Percentiles rank a stretch among this genome's conserved stretches.
These are phyloP conservation scores for Drosophila monieri DNA, from an alignment of 2,888 invertebrate genomes.

Conservation along the genomic window DNA sequence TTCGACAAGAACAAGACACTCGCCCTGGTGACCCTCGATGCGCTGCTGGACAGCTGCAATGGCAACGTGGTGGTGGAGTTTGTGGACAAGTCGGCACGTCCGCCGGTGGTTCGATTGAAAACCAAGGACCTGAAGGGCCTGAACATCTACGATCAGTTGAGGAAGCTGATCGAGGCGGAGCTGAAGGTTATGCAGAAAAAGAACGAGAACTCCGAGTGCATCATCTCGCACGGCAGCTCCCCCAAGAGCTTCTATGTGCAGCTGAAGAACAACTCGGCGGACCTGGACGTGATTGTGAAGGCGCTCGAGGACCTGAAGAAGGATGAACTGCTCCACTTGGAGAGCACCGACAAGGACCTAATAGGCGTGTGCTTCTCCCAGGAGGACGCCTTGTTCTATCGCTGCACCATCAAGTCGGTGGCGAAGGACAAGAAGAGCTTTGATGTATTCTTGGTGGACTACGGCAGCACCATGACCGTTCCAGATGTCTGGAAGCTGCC, in stretches of 20 bases:
- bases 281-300: conserved; percentile 74
- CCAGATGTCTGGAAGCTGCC: conserved; percentile 86
- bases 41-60: conserved; percentile 74
- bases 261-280: conserved; percentile 84
- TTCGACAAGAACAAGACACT: conserved; percentile 78
- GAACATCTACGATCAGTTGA: conserved; percentile 76
- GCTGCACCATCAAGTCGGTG: conserved; percentile 88
- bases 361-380: conserved; percentile 61
- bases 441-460: conserved; percentile 89
- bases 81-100: conserved; percentile 57
- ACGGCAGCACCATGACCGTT: conserved; percentile 86
- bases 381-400: conserved; percentile 94
- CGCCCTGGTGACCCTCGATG: conserved; percentile 72
- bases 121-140: conserved; percentile 63
- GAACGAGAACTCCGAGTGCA: conserved; percentile 83
- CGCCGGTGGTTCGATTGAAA: conserved; percentile 72
- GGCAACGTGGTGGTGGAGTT: conserved; percentile 76
- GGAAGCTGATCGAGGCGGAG: conserved; percentile 66
- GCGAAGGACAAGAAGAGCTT: conserved; percentile 89
- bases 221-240: conserved; percentile 88
- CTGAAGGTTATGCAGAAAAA: conserved; percentile 36
- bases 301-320: conserved; percentile 71
- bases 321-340: conserved; percentile 25
- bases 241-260: conserved; percentile 90
- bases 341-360: neutral